A percentile compares a stretch with the other conserved stretches of the same genome.
Conservation (phyloP, 2,888 invertebrate genomes). For the Hoplodrina ambigua region DNA sequence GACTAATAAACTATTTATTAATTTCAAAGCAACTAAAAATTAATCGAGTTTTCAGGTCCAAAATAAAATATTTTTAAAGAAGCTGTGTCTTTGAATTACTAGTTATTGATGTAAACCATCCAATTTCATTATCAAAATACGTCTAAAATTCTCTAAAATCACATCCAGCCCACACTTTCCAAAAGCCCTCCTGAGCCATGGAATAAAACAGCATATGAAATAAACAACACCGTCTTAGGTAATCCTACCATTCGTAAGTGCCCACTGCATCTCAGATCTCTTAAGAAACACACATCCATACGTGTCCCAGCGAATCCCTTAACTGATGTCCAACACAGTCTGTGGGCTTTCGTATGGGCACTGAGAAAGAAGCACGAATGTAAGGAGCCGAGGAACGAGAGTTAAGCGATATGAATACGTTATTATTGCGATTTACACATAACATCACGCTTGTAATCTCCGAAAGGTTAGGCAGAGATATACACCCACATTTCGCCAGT, state of each 20-base stretch:
- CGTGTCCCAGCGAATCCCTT: conserved; percentile 65
- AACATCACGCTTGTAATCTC: no score
- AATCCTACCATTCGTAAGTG: conserved; percentile 68
- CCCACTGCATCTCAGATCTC: conserved; percentile 62
- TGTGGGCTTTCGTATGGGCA: conserved; percentile 60
- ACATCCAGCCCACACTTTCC: neutral
- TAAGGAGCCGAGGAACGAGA: conserved; percentile 33
- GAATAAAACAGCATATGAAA: conserved; percentile 54
- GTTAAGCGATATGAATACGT: conserved; percentile 28
- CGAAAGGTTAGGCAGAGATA: no score
- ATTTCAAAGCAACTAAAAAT: no score
- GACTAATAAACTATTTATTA: no score
- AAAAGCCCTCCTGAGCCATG: conserved; percentile 9
- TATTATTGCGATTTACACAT: conserved; percentile 7
- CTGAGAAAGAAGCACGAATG: conserved; percentile 47
- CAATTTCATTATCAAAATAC: neutral
- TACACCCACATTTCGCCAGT: no score
- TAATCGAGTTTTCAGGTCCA: no score
- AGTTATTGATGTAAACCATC: no score
- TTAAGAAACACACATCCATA: conserved; percentile 67
- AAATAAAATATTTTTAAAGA: no score
- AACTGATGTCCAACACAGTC: conserved; percentile 65
- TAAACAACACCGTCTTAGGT: conserved; percentile 56
- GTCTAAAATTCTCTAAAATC: neutral
- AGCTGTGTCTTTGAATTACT: no score